These are phyloP conservation scores for Xiphophorus birchmanni DNA, from an alignment of 2,797 vertebrate species.

Conservation along the genomic window DNA sequence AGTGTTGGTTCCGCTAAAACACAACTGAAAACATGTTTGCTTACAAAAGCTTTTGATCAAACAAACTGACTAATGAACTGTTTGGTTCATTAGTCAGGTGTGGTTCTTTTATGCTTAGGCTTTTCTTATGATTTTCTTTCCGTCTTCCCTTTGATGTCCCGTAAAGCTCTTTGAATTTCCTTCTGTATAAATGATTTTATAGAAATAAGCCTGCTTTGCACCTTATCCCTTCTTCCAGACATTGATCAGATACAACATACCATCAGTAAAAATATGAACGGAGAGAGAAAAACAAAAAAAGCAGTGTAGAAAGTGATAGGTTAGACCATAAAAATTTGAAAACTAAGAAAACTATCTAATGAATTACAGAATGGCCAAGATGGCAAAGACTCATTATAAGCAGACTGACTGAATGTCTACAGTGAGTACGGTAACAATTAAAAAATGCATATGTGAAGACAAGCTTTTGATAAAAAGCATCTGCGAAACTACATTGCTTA, in stretches of 20 bases:
- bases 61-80: background rate
- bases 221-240: background rate
- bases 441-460: background rate
- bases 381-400: background rate
- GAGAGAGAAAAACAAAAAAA: background rate
- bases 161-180: background rate
- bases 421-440: background rate
- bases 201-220: background rate
- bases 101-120: background rate
- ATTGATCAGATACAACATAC: background rate
- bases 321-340: background rate
- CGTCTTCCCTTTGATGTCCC: background rate
- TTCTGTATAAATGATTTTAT: background rate
- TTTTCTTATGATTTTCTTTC: background rate
- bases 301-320: background rate
- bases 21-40: background rate
- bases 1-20: background rate
- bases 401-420: background rate
- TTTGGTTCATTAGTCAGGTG: background rate
- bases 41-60: background rate
- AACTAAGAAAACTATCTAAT: background rate
- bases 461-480: background rate
- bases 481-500: background rate
- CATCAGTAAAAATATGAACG: background rate
- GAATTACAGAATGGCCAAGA: background rate